phyloP scores from a whole-genome alignment of 1,140 invertebrate genomes.

The Sycophaga agraensis region DNA sequence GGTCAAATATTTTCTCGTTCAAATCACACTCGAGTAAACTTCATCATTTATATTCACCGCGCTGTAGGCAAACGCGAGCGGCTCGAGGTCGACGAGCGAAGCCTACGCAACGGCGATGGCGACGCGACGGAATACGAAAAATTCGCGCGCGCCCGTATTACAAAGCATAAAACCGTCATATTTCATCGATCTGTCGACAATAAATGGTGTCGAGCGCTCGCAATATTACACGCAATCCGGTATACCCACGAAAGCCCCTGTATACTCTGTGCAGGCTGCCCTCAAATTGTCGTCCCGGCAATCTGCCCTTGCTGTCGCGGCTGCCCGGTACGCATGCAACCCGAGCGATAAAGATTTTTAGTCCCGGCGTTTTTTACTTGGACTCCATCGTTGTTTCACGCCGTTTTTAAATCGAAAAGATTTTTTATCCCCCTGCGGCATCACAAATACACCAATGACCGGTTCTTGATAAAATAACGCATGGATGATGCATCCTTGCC shows the following conservation, averaged over 20 bases:
- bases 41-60: constrained; percentile 1
- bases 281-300: no score
- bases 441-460: no score
- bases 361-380: no score
- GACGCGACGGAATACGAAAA: not conserved
- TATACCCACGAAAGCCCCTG: constrained; percentile 23
- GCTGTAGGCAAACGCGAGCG: not conserved
- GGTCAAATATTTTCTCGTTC: not conserved
- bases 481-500: no score
- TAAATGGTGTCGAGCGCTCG: not conserved
- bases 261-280: no score
- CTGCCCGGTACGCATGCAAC: no score
- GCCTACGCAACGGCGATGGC: not conserved
- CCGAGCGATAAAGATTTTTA: no score
- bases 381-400: no score
- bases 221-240: constrained; percentile 19
- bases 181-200: constrained; percentile 20
- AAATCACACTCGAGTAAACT: constrained; percentile 3
- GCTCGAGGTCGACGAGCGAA: not conserved
- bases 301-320: no score
- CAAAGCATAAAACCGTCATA: constrained; percentile 22
- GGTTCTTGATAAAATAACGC: no score
- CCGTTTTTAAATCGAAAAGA: no score
- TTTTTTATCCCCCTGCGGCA: no score
- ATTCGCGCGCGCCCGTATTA: not conserved